Percentiles rank a stretch among this genome's conserved stretches.
These are phyloP conservation scores for Bombus breviceps DNA, from an alignment of 1,140 invertebrate species.

Conservation along the genomic window DNA sequence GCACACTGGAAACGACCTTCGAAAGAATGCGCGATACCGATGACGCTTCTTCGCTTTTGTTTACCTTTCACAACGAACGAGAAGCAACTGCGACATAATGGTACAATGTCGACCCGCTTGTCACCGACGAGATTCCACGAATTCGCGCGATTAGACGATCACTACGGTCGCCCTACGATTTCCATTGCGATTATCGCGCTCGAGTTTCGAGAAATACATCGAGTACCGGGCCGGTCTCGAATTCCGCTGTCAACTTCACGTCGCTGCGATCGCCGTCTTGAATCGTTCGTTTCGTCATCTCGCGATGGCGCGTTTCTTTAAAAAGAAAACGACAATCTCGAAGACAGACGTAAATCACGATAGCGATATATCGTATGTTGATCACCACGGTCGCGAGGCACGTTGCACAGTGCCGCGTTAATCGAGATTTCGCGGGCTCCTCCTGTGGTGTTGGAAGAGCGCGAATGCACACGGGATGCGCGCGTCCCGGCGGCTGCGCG, in stretches of 20 bases:
- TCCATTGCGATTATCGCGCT: background rate
- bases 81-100: background rate
- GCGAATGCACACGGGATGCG: conserved; percentile 70
- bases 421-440: conserved; percentile 75
- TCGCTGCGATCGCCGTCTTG: background rate
- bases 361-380: conserved; percentile 14
- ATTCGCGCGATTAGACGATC: background rate
- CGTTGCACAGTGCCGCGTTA: conserved; percentile 70
- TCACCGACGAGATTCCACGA: background rate
- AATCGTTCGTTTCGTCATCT: background rate
- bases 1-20: conserved; percentile 22
- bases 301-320: background rate
- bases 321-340: background rate
- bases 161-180: background rate
- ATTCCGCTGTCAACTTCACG: background rate
- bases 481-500: conserved; percentile 78
- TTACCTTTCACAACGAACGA: background rate
- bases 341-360: background rate
- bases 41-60: background rate
- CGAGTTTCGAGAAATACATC: background rate
- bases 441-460: conserved; percentile 46
- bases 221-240: background rate
- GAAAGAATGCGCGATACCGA: conserved; percentile 1
- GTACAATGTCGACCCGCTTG: too few relatives aligned
- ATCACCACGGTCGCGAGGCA: conserved; percentile 64